Base-by-base conservation (phyloP, 2,113 vertebrate genomes). In the Caloenas nicobarica region DNA sequence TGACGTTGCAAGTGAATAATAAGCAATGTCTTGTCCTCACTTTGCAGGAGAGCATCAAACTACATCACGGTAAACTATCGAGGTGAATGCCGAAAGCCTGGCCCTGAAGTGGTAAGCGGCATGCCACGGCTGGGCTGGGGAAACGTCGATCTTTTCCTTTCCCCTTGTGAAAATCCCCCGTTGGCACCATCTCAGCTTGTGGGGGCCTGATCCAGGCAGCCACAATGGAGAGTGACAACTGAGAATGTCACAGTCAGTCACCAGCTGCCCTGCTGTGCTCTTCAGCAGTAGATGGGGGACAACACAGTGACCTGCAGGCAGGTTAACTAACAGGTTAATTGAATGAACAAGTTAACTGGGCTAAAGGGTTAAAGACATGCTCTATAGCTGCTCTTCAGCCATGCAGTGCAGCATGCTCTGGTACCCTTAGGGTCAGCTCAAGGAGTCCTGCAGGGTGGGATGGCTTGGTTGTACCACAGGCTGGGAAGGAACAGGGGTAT, bases 11-110 rank as follows among this genome's bases (percentile, higher is more conserved):
- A 84, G 69, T 29, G 81, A 93, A 89, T 93, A 92, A 88, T 77
- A 58, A 88, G 82, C 76, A 36, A 56, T 16, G 61, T 81, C 91
- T 94, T 94, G 82, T 96, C 34, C 88, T 79, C 91, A 88, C 36
- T 85, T 93, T 95, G 80, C 93, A 97, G 97, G 91, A 96, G 51
- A 96, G 77, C 93, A 81, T 83, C 94, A 62, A n/a, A 62, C 91
- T 91, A 82, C 85, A 85, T 97, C 88, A 86, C 96, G 0, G 7
- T 97, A 76, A 91, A 53, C 82, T 83, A 97, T 54, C 95, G 77
- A 85, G 97, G 97, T 73, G 94, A 97, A 95, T 97, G 97, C 88
- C 84, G 61, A 73, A 81, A 91, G 81, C 62, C 93, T 88, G 82
- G 42, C 88, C 87, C 78, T 72, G 68, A 89, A 94, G 90, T 48